These are phyloP conservation scores for Heteronetta atricapilla DNA, from an alignment of 2,113 vertebrate species.

Conservation along the genomic window DNA sequence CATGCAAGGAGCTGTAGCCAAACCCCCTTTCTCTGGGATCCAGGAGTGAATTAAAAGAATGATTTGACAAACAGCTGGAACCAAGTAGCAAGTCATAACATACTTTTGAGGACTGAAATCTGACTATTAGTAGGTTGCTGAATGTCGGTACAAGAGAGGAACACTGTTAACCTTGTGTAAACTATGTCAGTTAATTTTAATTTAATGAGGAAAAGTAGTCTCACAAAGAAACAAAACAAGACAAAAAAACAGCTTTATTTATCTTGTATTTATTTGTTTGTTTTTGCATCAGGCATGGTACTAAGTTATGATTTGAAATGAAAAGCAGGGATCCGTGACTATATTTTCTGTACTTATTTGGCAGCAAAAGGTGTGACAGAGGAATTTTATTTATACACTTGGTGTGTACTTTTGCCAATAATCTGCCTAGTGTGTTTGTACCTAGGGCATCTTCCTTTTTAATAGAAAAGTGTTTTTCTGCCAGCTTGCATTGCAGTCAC, in stretches of 20 bases:
- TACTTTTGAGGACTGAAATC: neutral
- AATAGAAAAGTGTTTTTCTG: conserved; percentile 35
- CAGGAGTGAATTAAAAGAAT: conserved; percentile 25
- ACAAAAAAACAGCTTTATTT: neutral
- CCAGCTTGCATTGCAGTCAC: neutral
- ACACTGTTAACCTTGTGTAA: neutral
- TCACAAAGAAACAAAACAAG: neutral
- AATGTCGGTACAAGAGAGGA: neutral
- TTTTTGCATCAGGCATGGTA: neutral
- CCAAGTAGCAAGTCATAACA: neutral
- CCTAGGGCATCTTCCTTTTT: conserved; percentile 4
- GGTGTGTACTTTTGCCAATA: neutral
- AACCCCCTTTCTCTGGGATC: neutral
- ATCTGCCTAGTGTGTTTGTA: neutral
- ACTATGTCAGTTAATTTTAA: neutral
- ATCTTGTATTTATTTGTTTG: too few relatives aligned
- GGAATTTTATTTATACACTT: neutral
- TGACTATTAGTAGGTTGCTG: neutral
- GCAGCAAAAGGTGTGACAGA: neutral
- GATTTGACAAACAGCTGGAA: conserved; percentile 17
- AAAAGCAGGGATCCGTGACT: neutral
- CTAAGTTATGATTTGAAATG: neutral
- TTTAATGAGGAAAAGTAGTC: neutral
- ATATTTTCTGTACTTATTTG: neutral
- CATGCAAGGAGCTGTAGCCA: neutral